Conservation (phyloP, 1,140 invertebrate species). For the Meteorus sp. region DNA sequence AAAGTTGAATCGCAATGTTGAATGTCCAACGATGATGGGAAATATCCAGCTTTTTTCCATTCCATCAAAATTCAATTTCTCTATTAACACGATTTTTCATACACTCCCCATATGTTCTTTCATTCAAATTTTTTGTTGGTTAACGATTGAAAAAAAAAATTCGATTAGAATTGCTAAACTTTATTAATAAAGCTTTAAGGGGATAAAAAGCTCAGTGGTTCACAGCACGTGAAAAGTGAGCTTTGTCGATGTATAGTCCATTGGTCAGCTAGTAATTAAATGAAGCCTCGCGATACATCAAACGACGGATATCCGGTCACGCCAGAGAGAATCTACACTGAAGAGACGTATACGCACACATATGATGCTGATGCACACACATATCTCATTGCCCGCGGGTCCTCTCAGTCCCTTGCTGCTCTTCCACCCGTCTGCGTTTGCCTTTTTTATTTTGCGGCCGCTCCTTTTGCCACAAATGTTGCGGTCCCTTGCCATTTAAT, state of each 20-base stretch:
- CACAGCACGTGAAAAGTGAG: neutral
- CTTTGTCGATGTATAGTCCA: slow-evolving; percentile 5
- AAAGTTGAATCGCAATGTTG: no score
- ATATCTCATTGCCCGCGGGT: slow-evolving; percentile 10
- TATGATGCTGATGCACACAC: no score
- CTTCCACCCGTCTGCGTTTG: slow-evolving; percentile 3
- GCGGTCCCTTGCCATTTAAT: slow-evolving; percentile 19
- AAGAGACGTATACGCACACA: no score
- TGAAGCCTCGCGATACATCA: slow-evolving; percentile 33
- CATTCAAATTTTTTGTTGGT: neutral
- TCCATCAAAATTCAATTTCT: no score
- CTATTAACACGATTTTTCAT: no score
- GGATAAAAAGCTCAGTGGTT: neutral
- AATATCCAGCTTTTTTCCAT: no score
- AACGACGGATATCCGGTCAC: slow-evolving; percentile 22
- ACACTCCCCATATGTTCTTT: neutral
- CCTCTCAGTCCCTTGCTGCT: neutral
- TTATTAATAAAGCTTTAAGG: slow-evolving; percentile 9
- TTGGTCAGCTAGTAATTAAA: slow-evolving; percentile 28
- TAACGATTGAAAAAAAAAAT: neutral
- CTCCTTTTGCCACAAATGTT: slow-evolving; percentile 3
- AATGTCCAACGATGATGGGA: no score
- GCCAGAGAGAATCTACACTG: no score
- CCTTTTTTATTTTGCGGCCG: slow-evolving; percentile 7
- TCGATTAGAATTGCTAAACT: neutral